phyloP scores from a whole-genome alignment of 2,888 invertebrate genomes.

The Acronicta alni region DNA sequence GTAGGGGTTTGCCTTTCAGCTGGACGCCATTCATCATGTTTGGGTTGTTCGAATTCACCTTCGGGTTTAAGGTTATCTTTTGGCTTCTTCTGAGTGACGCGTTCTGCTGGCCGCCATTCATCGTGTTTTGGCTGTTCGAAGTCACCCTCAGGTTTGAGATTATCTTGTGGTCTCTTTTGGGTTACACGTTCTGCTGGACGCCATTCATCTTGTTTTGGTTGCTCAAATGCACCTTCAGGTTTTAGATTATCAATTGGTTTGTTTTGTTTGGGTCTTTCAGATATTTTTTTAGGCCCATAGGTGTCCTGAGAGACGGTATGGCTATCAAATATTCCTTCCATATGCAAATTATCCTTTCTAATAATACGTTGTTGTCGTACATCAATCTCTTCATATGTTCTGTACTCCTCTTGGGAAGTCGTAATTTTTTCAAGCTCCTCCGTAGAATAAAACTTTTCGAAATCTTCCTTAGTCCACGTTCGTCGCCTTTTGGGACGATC shows the following conservation, averaged over 20 bases:
- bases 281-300: constrained; percentile 72
- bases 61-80: constrained; percentile 89
- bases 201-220: constrained; percentile 77
- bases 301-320: constrained; percentile 79
- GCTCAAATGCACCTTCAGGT: constrained; percentile 85
- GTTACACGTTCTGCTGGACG: constrained; percentile 43
- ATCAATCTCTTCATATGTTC: constrained; percentile 90
- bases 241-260: constrained; percentile 89
- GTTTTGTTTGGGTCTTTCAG: constrained; percentile 84
- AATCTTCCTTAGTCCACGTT: constrained; percentile 93
- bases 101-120: constrained; percentile 75
- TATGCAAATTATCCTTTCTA: constrained; percentile 84
- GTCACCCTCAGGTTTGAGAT: constrained; percentile 87
- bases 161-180: constrained; percentile 80
- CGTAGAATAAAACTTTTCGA: constrained; percentile 91
- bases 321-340: constrained; percentile 86
- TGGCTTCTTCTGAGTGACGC: constrained; percentile 82
- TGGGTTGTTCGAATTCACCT: constrained; percentile 86
- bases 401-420: constrained; percentile 92
- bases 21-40: constrained; percentile 81
- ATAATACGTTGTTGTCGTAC: constrained; percentile 80
- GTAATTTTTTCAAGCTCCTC: constrained; percentile 89
- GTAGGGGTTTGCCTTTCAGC: constrained; percentile 83
- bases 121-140: constrained; percentile 79
- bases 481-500: constrained; percentile 90